Evolutionary conservation across 2,113 vertebrate species (phyloP), one percentile per base, ranked within the genome.

Genomic region (Crotalus horridus): DNA sequence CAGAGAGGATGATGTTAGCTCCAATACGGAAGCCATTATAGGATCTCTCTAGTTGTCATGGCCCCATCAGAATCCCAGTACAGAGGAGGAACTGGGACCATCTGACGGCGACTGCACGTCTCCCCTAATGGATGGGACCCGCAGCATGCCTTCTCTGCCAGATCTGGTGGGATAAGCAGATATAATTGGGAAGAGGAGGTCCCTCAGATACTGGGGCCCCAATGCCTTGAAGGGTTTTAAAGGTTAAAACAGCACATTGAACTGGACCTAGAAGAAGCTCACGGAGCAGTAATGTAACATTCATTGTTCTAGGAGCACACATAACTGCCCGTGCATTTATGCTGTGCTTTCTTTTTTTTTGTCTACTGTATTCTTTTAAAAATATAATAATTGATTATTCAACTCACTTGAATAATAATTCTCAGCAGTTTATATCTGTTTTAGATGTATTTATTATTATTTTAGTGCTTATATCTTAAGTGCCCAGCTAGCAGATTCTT

Each of bases 401-500:
- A 95, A 81, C 0, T 21, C 0, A 29, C 6, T 91, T 54, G 33
- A 74, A 61, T 46, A 91, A 58, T 39, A 48, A 89, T 61, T 55
- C 46, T 69, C 58, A 39, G 85, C 85, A 88, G 33, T 88, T 88
- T 43, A 4, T 15, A 92, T 69, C 53, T 39, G 56, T 33, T 48
- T 87, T 26, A 59, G 29, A 53, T 74, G 89, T 69, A 53, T 39
- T 61, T 24, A 29, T 89, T 81, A 43, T 91, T 85, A 51, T 89
- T 85, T 20, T 85, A 24, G 43, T 13, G 54, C 13, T 88, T 56
- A 39, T 89, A 46, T 54, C 90, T 88, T 91, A 54, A 85, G 54
- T 86, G 93, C 89, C 29, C 15, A 9, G 90, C 90, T 59, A 39
- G 55, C 69, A 87, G 17, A 91, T 89, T 54, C 61, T 94, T 93